Evolutionary conservation across 2,797 vertebrate genomes (phyloP).

Genomic region (Cercopithecus diana): DNA sequence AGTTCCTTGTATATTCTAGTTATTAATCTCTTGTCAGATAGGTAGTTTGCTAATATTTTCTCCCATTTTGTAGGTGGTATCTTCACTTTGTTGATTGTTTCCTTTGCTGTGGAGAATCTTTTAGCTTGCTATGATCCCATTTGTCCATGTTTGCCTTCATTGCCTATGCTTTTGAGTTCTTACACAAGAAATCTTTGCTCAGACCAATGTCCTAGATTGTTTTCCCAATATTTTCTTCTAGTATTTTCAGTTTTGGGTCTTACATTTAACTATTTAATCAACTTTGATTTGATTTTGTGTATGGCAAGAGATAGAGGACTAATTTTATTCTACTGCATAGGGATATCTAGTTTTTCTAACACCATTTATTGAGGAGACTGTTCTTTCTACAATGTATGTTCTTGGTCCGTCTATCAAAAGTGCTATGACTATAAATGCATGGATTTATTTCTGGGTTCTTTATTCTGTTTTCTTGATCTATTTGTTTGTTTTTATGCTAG

Average conservation of each 20-base stretch:
- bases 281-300: background rate
- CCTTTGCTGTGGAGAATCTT: background rate
- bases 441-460: background rate
- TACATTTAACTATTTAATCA: background rate
- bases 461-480: background rate
- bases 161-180: background rate
- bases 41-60: background rate
- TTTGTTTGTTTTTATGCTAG: background rate
- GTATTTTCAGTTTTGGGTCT: background rate
- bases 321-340: background rate
- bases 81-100: background rate
- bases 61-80: background rate
- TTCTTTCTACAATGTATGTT: background rate
- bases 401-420: background rate
- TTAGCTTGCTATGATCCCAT: background rate
- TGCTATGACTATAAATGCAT: background rate
- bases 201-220: background rate
- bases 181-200: background rate
- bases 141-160: background rate
- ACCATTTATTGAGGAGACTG: background rate
- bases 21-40: background rate
- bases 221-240: background rate
- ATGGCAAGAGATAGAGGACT: background rate
- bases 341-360: background rate
- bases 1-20: background rate